Conservation (phyloP, 1,140 invertebrate genomes). For the Carcinoscorpius rotundicauda region DNA sequence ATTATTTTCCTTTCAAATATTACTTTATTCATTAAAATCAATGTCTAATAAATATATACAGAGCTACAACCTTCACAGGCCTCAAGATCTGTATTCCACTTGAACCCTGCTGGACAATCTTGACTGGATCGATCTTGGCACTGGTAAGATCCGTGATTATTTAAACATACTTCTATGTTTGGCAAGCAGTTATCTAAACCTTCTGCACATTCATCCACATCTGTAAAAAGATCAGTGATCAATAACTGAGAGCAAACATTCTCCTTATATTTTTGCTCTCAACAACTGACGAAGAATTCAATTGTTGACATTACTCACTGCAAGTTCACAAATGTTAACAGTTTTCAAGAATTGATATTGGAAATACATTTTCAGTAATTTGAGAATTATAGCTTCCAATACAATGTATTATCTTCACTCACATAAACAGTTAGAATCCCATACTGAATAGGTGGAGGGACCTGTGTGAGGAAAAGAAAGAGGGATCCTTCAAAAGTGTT, state of each 20-base stretch:
- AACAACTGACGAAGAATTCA: neutral
- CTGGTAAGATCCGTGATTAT: conserved; percentile 42
- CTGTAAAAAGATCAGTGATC: conserved; percentile 35
- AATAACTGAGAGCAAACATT: neutral
- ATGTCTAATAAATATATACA: too few relatives aligned
- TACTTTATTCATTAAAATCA: too few relatives aligned
- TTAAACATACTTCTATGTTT: conserved; percentile 37
- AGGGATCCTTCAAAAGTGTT: too few relatives aligned
- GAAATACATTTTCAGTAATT: neutral
- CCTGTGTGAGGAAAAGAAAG: too few relatives aligned
- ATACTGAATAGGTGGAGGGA: too few relatives aligned
- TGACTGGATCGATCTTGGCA: conserved; percentile 28
- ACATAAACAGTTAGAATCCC: too few relatives aligned
- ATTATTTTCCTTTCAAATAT: too few relatives aligned
- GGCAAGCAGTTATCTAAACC: conserved; percentile 65
- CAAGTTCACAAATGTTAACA: neutral
- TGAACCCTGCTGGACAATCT: conserved; percentile 28
- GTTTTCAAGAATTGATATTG: neutral
- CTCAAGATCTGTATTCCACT: conserved; percentile 31
- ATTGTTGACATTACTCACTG: neutral
- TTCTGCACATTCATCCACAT: conserved; percentile 80
- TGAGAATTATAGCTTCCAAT: neutral
- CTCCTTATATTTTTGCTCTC: neutral
- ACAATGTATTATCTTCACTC: too few relatives aligned
- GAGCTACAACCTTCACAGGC: conserved; percentile 62